A percentile compares a stretch with the other conserved stretches of the same genome.
These are phyloP conservation scores for Coturnix japonica DNA, from an alignment of 2,113 vertebrate species.

Conservation along the genomic window DNA sequence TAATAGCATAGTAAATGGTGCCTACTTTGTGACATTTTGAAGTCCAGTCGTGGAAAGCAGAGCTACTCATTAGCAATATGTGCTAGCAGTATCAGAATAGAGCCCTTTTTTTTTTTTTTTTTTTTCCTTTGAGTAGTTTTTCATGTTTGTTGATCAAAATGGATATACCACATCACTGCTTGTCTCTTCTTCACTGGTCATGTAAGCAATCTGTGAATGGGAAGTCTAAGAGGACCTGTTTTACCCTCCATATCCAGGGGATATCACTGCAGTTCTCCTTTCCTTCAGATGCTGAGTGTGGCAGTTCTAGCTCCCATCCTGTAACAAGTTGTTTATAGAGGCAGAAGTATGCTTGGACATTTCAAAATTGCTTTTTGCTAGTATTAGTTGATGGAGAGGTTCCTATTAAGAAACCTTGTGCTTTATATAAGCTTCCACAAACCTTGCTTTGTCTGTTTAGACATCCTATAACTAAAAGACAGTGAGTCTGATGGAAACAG, in stretches of 20 bases:
- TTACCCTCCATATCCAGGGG: neutral
- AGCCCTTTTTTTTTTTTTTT: neutral
- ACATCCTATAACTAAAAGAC: constrained; percentile 50
- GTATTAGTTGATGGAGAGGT: neutral
- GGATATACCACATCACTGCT: neutral
- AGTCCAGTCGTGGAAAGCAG: neutral
- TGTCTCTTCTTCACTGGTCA: neutral
- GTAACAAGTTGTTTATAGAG: neutral
- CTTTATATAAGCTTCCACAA: constrained; percentile 31
- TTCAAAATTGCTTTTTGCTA: neutral
- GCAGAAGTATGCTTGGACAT: neutral
- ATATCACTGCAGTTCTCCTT: fast-evolving
- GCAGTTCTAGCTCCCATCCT: neutral
- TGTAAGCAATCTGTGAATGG: neutral
- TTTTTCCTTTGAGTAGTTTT: neutral
- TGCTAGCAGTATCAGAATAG: neutral
- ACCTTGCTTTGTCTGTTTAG: constrained; percentile 9
- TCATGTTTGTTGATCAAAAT: neutral
- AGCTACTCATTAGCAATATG: neutral
- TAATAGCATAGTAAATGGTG: neutral
- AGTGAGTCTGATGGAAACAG: neutral
- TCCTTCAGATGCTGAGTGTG: neutral
- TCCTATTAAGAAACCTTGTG: neutral
- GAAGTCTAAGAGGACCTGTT: neutral
- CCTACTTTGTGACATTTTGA: neutral